A percentile compares a stretch with the other conserved stretches of the same genome.
These are phyloP conservation scores for Pollicipes pollicipes DNA, from an alignment of 1,140 invertebrate species.

Conservation along the genomic window DNA sequence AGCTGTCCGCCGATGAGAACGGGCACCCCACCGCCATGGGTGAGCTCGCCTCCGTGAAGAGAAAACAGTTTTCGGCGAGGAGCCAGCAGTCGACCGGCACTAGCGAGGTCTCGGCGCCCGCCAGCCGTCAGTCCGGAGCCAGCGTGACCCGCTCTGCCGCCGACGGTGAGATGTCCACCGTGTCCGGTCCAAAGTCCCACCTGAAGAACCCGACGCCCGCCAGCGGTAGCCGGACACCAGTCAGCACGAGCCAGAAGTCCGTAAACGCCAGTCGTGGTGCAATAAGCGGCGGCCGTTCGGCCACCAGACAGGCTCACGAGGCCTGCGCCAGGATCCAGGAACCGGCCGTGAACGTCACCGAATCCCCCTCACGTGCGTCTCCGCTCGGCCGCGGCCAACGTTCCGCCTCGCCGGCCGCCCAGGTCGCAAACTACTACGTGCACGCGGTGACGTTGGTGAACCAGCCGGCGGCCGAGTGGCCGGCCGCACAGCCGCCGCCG, in stretches of 20 bases:
- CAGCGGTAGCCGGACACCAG: background rate
- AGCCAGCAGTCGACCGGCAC: background rate
- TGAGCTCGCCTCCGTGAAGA: background rate
- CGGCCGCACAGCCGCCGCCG: no score
- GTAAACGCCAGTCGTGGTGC: background rate
- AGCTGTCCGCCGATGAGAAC: background rate
- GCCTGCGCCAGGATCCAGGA: no score
- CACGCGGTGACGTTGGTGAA: background rate
- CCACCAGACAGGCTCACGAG: no score
- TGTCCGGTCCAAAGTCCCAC: background rate
- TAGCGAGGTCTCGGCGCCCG: background rate
- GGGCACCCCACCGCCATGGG: background rate
- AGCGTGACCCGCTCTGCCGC: no score
- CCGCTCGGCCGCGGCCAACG: no score
- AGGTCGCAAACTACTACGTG: background rate
- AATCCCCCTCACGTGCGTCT: no score
- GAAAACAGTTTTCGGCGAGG: background rate
- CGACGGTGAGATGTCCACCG: background rate
- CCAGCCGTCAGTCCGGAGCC: no score
- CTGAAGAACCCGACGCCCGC: background rate
- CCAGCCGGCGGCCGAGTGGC: background rate
- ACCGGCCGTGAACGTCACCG: no score
- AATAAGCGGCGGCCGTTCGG: no score
- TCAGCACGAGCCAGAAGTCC: background rate
- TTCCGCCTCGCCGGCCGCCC: background rate